A percentile compares a stretch with the other conserved stretches of the same genome.
Conservation (phyloP, 2,888 invertebrate genomes). For the Pheosia tremula region DNA sequence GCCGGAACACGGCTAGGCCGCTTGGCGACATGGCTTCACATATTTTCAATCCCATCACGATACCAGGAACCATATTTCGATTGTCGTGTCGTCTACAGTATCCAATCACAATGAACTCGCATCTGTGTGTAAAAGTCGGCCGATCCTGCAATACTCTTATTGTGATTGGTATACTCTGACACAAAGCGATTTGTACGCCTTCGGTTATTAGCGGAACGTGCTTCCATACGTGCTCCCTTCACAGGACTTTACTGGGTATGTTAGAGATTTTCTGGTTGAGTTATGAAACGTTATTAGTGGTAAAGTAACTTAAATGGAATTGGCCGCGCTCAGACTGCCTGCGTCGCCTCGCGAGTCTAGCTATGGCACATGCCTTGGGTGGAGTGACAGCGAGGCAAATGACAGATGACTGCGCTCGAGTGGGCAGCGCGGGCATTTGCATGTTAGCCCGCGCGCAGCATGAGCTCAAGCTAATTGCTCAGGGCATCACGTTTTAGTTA, state of each 20-base stretch:
- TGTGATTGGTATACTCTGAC: slow-evolving; percentile 2
- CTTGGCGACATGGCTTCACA: no score
- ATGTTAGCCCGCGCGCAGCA: no score
- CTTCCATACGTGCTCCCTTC: neutral
- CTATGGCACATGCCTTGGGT: no score
- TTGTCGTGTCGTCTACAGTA: neutral
- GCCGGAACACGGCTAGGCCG: no score
- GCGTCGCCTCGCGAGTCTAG: no score
- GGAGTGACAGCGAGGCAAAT: no score
- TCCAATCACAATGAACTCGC: neutral
- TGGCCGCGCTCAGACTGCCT: no score
- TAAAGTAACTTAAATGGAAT: no score
- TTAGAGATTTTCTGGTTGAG: neutral
- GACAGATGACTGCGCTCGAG: no score
- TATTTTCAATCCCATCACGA: neutral
- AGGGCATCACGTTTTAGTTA: no score
- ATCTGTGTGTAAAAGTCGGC: neutral
- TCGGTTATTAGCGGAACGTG: slow-evolving; percentile 1
- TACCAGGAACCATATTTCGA: slow-evolving; percentile 1
- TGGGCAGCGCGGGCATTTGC: no score
- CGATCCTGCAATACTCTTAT: neutral
- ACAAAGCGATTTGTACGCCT: slow-evolving; percentile 2
- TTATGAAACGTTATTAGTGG: neutral
- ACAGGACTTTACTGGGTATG: neutral
- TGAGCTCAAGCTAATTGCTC: no score